Evolutionary conservation across 1,140 invertebrate genomes (phyloP), one percentile per base, ranked within the genome.

Genomic region (Brachionus rubens): DNA sequence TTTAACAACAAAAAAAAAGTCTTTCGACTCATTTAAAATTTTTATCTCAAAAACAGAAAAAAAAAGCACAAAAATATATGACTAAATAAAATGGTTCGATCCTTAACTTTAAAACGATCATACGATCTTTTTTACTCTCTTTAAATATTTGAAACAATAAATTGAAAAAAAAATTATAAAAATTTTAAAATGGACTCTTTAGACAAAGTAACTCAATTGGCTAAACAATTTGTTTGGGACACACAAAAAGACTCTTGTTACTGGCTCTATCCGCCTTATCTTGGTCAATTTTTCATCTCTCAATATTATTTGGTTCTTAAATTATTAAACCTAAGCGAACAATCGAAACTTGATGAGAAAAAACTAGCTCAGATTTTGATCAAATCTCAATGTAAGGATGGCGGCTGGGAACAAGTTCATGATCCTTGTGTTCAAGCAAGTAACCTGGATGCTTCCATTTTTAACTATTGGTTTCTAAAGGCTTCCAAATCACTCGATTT

Each of bases 381-480:
- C 26, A 19, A 72, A 6, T 16, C 36, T 33, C 67, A 72, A 16
- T 26, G 46, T n/a, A 21, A 47, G 10, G 67, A 72, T 36, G 67
- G 67, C 14, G 67, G 67, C n/a, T 72, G 67, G 67, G 36, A 72
- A 6, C 67, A 72, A 72, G 67, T 72, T 1, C 67, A 41, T n/a
- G 67, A 72, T 19, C 67, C 67, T 19, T 21, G 14, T 40, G 28
- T 19, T 47, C 19, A 36, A 43, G 21, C 46, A 30, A 72, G 67
- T 52, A n/a, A 72, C 40, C 30, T 72, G 26, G 67, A 72, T 72
- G 67, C 67, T 3, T 48, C 67, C 26, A 72, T 72, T 1, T 72
- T 72, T 36, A 72, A 72, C n/a, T 72, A 72, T 16, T 72, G 67
- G 67, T 72, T 72, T 43, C 26, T 72, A 19, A 72, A 72, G n/a